phyloP scores from a whole-genome alignment of 1,140 invertebrate genomes.

The Bombyx mandarina region DNA sequence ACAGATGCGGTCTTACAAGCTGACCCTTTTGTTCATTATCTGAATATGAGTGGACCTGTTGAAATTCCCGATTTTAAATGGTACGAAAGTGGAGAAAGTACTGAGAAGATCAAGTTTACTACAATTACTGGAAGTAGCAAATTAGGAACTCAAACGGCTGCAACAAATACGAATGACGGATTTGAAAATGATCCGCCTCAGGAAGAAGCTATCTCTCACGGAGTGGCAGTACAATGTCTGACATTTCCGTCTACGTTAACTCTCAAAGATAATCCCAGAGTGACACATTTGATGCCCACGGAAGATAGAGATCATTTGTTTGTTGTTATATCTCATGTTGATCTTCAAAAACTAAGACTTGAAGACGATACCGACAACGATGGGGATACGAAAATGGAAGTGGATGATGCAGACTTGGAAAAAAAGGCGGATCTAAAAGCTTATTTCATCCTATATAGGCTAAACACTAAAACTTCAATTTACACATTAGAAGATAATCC shows the following conservation, averaged over 20 bases:
- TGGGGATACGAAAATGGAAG: slow-evolving; percentile 51
- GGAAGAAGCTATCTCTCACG: slow-evolving; percentile 48
- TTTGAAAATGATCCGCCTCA: slow-evolving; percentile 58
- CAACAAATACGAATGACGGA: slow-evolving; percentile 48
- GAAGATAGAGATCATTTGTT: slow-evolving; percentile 77
- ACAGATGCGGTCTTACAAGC: slow-evolving; percentile 43
- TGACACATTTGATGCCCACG: slow-evolving; percentile 75
- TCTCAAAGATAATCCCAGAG: slow-evolving; percentile 62
- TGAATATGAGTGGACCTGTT: slow-evolving; percentile 56
- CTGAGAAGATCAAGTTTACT: slow-evolving; percentile 46
- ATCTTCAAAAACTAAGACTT: slow-evolving; percentile 35
- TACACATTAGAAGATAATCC: slow-evolving; percentile 72
- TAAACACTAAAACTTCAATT: slow-evolving; percentile 50
- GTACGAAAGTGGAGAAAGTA: slow-evolving; percentile 49
- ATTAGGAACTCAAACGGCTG: slow-evolving; percentile 37
- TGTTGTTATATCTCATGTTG: slow-evolving; percentile 72
- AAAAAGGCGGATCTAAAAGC: slow-evolving; percentile 40
- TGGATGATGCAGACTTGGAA: slow-evolving; percentile 39
- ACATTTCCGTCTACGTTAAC: slow-evolving; percentile 63
- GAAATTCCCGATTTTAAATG: slow-evolving; percentile 61
- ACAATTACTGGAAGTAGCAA: slow-evolving; percentile 38
- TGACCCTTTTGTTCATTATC: slow-evolving; percentile 51
- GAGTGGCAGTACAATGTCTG: slow-evolving; percentile 69
- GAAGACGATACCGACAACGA: slow-evolving; percentile 39
- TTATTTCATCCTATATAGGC: slow-evolving; percentile 56